Evolutionary conservation across 2,113 vertebrate genomes (phyloP).

Genomic region (Oriolus oriolus): DNA sequence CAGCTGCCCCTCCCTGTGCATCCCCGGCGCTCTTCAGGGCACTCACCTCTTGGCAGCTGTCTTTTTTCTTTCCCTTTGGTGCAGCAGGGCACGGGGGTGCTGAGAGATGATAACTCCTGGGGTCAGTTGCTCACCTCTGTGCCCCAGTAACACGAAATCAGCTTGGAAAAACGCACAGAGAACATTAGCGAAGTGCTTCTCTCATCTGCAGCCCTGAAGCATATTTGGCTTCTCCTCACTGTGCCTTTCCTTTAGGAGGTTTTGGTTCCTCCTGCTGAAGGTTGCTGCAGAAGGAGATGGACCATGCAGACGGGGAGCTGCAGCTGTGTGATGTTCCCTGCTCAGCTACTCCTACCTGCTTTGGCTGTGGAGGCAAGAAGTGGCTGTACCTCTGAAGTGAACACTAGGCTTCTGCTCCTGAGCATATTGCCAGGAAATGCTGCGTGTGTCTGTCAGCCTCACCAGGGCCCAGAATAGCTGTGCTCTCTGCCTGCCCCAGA

Average conservation of each 20-base stretch:
- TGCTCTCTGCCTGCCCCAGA: not conserved
- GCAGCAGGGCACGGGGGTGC: not conserved
- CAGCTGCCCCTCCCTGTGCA: not conserved
- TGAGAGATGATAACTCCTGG: not conserved
- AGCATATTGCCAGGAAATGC: not conserved
- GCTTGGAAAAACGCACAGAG: not conserved
- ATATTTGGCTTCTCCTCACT: not conserved
- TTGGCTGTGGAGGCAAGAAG: not conserved
- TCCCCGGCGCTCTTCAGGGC: accelerated
- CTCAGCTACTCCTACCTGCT: not conserved
- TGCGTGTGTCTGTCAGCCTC: not conserved
- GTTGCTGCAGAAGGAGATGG: not conserved
- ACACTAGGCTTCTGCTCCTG: not conserved
- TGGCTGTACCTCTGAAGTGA: not conserved
- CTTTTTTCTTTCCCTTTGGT: not conserved
- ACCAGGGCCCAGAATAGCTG: not conserved
- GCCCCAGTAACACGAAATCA: accelerated
- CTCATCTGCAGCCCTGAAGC: accelerated
- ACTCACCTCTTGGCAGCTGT: not conserved
- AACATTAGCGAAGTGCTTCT: not conserved
- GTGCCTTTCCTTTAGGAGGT: not conserved
- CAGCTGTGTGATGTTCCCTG: accelerated
- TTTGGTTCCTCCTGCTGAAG: not conserved
- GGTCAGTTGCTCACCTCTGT: not conserved
- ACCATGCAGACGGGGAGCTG: accelerated